Evolutionary conservation across 1,140 invertebrate species (phyloP), one percentile per base, ranked within the genome.

Genomic region (Sarcophaga bullata): DNA sequence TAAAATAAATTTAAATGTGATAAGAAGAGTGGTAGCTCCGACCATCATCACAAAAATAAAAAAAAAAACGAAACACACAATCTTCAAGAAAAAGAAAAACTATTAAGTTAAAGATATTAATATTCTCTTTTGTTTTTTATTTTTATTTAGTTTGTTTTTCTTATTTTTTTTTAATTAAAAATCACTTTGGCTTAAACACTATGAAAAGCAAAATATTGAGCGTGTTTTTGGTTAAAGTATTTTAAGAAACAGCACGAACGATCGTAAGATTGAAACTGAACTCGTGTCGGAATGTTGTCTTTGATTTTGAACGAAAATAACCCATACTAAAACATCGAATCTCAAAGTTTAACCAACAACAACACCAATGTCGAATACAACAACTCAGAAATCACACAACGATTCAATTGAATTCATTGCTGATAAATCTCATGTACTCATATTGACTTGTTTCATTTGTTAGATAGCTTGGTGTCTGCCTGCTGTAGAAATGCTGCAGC

Each of bases 221-320:
- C 62, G 62, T 68, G 62, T 68, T 68, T 68, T 25, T 68, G 15
- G n/a, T 25, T 19, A 8, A 17, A 68, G 19, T 19, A 17, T 19
- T 25, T 68, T 49, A 78, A 50, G 48, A 80, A 80, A 80, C 80
- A 80, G 52, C 58, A 68, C 80, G 58, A 80, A 80, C 58, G 80
- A 80, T 80, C 80, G 80, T 80, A 80, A 80, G 80, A 80, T 80
- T 80, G 52, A 68, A 80, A 80, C 80, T 80, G 54, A 80, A 68
- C 80, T 58, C 58, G 52, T 80, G 58, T 58, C 80, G 80, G 80
- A 62, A 62, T 80, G 80, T 62, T 80, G 80, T 68, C 80, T 80
- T 80, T 80, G 80, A 80, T 80, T 80, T 80, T 80, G 80, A 80
- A 62, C 58, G 58, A 78, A 78, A 78, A 52, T 48, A 52, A 78